Evolutionary conservation across 2,888 invertebrate genomes (phyloP).

Genomic region (Hyposoter didymator): DNA sequence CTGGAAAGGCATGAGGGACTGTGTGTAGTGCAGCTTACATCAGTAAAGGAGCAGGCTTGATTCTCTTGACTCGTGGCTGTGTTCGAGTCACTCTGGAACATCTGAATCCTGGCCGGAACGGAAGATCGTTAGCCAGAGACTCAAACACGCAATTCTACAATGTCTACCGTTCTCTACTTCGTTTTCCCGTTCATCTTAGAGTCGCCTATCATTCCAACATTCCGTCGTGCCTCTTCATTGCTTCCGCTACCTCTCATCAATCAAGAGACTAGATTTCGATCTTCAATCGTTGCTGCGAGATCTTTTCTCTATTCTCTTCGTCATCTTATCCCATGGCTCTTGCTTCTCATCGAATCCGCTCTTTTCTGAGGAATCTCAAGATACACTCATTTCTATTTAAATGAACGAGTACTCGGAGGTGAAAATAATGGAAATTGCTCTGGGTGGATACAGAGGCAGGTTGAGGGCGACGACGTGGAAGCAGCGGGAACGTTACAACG

Average conservation of each 20-base stretch:
- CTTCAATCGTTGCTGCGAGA: conserved; percentile 20
- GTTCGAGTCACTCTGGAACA: conserved; percentile 45
- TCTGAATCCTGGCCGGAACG: conserved; percentile 47
- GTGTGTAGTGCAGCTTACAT: conserved; percentile 30
- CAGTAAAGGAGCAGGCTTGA: neutral
- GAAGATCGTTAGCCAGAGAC: conserved; percentile 57
- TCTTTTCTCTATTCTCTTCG: conserved; percentile 14
- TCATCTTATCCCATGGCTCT: conserved; percentile 4
- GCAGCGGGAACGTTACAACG: neutral
- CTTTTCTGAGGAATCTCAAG: neutral
- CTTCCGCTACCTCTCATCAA: conserved; percentile 47
- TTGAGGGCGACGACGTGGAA: neutral
- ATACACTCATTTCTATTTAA: conserved; percentile 74
- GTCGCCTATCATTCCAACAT: conserved; percentile 29
- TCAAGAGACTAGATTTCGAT: conserved; percentile 43
- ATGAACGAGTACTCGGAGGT: conserved; percentile 57
- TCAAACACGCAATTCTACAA: conserved; percentile 43
- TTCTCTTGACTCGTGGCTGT: conserved; percentile 14
- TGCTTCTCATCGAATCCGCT: neutral
- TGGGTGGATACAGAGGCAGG: neutral
- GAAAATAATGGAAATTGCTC: neutral
- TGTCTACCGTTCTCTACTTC: conserved; percentile 53
- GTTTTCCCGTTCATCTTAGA: conserved; percentile 52
- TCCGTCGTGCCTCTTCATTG: conserved; percentile 55
- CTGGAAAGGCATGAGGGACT: conserved; percentile 19